A percentile compares a stretch with the other conserved stretches of the same genome.
phyloP scores from a whole-genome alignment of 2,113 vertebrate species.

The Gallinago paraguaiae region DNA sequence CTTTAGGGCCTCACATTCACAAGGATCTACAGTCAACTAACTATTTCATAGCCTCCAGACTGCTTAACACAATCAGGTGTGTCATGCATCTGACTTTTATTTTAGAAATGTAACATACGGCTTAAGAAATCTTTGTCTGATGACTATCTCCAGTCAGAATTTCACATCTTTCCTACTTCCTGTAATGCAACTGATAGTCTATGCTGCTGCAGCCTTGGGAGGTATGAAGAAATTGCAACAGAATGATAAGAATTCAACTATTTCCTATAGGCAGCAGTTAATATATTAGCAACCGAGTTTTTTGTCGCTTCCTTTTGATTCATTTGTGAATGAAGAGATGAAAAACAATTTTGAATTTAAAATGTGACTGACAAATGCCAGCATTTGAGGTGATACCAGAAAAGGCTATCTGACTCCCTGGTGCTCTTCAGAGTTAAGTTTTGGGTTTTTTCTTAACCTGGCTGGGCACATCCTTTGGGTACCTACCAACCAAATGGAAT shows the following conservation, averaged over 20 bases:
- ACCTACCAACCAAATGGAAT: neutral
- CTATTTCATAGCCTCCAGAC: neutral
- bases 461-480: neutral
- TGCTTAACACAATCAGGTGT: neutral
- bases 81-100: neutral
- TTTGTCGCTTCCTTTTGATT: neutral
- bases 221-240: neutral
- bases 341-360: neutral
- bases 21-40: neutral
- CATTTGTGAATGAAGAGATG: neutral
- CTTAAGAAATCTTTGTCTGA: neutral
- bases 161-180: slow-evolving; percentile 1
- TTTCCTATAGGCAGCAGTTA: neutral
- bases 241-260: neutral
- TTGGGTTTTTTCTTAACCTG: neutral
- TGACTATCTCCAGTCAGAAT: neutral
- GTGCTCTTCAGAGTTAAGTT: neutral
- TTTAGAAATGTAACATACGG: rapidly evolving
- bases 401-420: rapidly evolving
- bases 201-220: neutral
- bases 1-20: neutral
- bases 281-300: neutral
- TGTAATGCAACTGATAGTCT: neutral
- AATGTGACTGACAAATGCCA: neutral
- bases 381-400: neutral